Evolutionary conservation across 23 tunicate genomes (phyloP).

Genomic region (Aplidium turbinatum): DNA sequence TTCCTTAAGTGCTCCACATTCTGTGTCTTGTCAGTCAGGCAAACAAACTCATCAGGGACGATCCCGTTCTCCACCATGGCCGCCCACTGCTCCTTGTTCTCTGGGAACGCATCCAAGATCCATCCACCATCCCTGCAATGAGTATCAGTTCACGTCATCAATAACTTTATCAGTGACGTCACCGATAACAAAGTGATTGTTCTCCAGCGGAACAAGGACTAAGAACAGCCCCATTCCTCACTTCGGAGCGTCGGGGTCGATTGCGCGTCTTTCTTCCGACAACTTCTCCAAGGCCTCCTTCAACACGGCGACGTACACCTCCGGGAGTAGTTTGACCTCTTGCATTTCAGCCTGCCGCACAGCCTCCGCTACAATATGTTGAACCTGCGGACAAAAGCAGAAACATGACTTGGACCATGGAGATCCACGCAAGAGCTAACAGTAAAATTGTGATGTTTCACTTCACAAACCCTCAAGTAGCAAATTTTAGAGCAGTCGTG

Average conservation of each 20-base stretch:
- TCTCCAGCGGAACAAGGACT: too few relatives aligned
- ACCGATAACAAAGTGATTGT: slow-evolving; percentile 4
- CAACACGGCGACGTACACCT: slow-evolving; percentile 55
- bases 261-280: slow-evolving; percentile 42
- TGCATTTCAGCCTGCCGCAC: slow-evolving; percentile 58
- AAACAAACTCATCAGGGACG: slow-evolving; percentile 75
- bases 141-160: not conserved
- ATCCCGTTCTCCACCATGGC: slow-evolving; percentile 84
- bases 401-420: too few relatives aligned
- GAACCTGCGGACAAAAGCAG: too few relatives aligned
- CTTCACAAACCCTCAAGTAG: too few relatives aligned
- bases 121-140: slow-evolving; percentile 85
- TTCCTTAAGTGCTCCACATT: slow-evolving; percentile 43
- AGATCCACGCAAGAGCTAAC: too few relatives aligned
- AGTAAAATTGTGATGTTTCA: too few relatives aligned
- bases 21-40: slow-evolving; percentile 64
- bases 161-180: not conserved
- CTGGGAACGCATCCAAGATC: slow-evolving; percentile 93
- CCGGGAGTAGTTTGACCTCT: slow-evolving; percentile 69
- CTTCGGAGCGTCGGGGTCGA: slow-evolving; percentile 91
- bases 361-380: slow-evolving; percentile 59
- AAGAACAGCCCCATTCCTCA: slow-evolving; percentile 20
- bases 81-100: slow-evolving; percentile 90
- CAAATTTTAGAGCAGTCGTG: too few relatives aligned
- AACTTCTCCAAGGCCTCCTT: slow-evolving; percentile 64